Base-by-base conservation (phyloP, 2,888 invertebrate genomes). In the Apodemia hepburni region DNA sequence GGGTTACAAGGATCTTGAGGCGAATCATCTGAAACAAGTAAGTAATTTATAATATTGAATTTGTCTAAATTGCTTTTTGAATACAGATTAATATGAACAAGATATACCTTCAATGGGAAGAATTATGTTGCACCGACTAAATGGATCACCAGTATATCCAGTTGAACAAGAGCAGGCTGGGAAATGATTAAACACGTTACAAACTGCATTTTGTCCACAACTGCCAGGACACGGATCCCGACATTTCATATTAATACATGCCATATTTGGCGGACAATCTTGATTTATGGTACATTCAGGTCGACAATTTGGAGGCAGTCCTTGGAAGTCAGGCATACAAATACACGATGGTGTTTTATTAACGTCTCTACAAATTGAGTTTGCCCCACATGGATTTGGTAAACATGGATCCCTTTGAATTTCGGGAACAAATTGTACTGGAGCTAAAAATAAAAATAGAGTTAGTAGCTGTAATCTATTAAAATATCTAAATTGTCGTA, bases 131-230 rank as follows among this genome's bases (percentile, higher is more conserved):
- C 96, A 96, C 64, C 92, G 92, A 59, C 92, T 93, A 77, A 96
- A 96, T 15, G 97, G 96, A 88, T 97, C 95, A 57, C 97, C 97
- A 1, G 94, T 94, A 73, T 93, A 96, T 60, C 95, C 95, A 73
- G 93, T 93, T 42, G 89, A 80, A 75, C 96, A 96, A 17, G 93
- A 87, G 73, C 96, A 96, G 1, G 94, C 92, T 9, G 96, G 95
- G 35, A 92, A 92, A 72, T 96, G 96, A 73, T 94, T 95, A 62
- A 94, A 93, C 29, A 95, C 94, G 59, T 82, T 89, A 77, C 95
- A 94, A 69, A 92, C 75, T 64, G 96, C 93, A 70, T 93, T 92
- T 70, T 90, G 79, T 51, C 96, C 95, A 74, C 96, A 96, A 58
- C 94, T 94, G 7, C 95, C 95, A 1, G 94, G 94, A 68, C 96